Evolutionary conservation across 2,888 invertebrate species (phyloP), one percentile per base, ranked within the genome.

Genomic region (Rhopalosiphum nymphaeae): DNA sequence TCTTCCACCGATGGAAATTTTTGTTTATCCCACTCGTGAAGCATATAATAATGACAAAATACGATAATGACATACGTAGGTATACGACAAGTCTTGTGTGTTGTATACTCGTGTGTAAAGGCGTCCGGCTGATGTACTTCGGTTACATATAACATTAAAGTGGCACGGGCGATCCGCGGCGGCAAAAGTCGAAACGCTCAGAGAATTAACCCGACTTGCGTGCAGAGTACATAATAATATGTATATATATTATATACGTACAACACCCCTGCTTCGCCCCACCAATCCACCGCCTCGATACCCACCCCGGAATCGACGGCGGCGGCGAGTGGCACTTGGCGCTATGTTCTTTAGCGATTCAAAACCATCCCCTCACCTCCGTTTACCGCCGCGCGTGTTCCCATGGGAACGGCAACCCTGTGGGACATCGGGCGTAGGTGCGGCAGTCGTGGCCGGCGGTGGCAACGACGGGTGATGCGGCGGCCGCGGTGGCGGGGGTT

Each of bases 391-490:
- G 42, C 96, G 96, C 89, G 89, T 96, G 96, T 96, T 96, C 96
- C 96, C 96, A 96, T 96, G 96, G 96, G 96, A 96, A 96, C 96
- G 96, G 96, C 96, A 96, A 96, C 95, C 95, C 95, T 95, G 95
- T 95, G 95, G 95, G 95, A 95, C 93, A 94, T 94, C 94, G 94
- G 61, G 67, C 96, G 96, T 93, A 92, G 94, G 91, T 96, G 96
- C 96, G 96, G 96, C 96, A 96, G 96, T 96, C 96, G 96, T 96
- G 86, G 93, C 96, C 96, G 96, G 96, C 96, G 96, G 96, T 96
- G 93, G 91, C n/a, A n/a, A 89, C 16, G 36, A 1, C 36, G 36
- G 36, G 78, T 21, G 78, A 78, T 78, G 78, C 78, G 67, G 25
- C 21, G 78, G 78, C 7, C 21, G 78, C 95, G 67, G 25, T 7